Base-by-base conservation (phyloP, 2,888 invertebrate species). In the Amphipyra tragopoginis region DNA sequence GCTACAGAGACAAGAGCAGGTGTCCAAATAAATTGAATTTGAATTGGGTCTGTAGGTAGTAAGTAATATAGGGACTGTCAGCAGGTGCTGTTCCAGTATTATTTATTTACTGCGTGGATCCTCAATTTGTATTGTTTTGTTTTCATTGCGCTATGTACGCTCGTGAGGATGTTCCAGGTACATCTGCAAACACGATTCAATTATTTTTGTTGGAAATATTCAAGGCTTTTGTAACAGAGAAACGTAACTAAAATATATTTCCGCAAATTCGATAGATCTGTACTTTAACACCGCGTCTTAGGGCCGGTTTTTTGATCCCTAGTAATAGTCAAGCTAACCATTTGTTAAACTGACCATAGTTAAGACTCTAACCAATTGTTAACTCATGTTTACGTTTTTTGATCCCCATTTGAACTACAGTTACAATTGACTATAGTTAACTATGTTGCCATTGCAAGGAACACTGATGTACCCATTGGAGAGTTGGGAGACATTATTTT, bases 1-100 rank as follows among this genome's bases (percentile, higher is more conserved):
- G 47, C 54, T 56, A 58, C 67, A 39, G 50, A 44, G 52, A 53
- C 39, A 44, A 66, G 54, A 64, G 66, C 86, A 86, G 86, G 79
- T 86, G 82, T 66, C 58, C 69, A 70, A 76, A 73, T 72, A 83
- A 85, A 86, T 83, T 82, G 77, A 79, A 81, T 80, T 77, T 68
- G 71, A 80, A 78, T 82, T 77, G 69, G 60, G 61, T 53, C 52
- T 66, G 65, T 69, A 71, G 42, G 64, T 54, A 64, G 65, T 69
- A 71, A 45, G 64, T 54, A 64, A 57, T 45, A 53, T 70, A 42
- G 49, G 54, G 47, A 55, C 58, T 55, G 68, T 54, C 57, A 51
- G 59, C 82, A 79, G 84, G 80, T 83, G 82, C 54, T 58, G 58
- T 49, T 33, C 54, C 14, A 43, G 56, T 61, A 65, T 65, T 57